phyloP scores from a whole-genome alignment of 1,140 invertebrate species.

The Mercenaria mercenaria region DNA sequence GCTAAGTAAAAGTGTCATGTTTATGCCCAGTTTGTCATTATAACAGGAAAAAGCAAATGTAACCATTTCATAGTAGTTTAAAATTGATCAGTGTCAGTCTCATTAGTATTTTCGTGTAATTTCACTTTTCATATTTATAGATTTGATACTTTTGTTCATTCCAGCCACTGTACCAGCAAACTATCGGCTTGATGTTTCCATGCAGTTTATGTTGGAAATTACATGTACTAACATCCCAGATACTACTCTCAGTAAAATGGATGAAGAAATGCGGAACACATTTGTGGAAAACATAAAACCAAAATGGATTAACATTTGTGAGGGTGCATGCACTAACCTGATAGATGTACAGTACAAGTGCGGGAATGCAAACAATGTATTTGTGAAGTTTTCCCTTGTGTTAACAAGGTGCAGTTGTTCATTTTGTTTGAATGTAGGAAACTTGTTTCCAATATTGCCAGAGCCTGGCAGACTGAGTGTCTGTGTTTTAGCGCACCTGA shows the following conservation, averaged over 20 bases:
- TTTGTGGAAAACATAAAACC: neutral
- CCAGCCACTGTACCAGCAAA: neutral
- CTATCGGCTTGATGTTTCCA: neutral
- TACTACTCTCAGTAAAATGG: neutral
- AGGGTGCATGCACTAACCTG: neutral
- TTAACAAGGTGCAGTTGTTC: neutral
- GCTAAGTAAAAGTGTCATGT: too few relatives aligned
- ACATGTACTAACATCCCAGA: neutral
- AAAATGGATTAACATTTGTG: neutral
- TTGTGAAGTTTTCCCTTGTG: neutral
- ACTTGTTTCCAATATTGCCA: too few relatives aligned
- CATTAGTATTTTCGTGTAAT: too few relatives aligned
- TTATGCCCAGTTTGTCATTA: too few relatives aligned
- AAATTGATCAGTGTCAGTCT: too few relatives aligned
- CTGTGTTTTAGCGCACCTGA: too few relatives aligned
- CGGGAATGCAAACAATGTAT: neutral
- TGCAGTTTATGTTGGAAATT: neutral
- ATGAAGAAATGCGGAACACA: neutral
- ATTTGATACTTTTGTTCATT: too few relatives aligned
- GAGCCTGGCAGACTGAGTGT: too few relatives aligned
- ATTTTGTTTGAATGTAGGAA: too few relatives aligned
- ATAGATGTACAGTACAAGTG: neutral
- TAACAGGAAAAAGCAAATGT: too few relatives aligned
- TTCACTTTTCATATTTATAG: too few relatives aligned
- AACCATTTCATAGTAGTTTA: too few relatives aligned